These are phyloP conservation scores for Emydocephalus ijimae DNA, from an alignment of 2,113 vertebrate genomes.

Conservation along the genomic window DNA sequence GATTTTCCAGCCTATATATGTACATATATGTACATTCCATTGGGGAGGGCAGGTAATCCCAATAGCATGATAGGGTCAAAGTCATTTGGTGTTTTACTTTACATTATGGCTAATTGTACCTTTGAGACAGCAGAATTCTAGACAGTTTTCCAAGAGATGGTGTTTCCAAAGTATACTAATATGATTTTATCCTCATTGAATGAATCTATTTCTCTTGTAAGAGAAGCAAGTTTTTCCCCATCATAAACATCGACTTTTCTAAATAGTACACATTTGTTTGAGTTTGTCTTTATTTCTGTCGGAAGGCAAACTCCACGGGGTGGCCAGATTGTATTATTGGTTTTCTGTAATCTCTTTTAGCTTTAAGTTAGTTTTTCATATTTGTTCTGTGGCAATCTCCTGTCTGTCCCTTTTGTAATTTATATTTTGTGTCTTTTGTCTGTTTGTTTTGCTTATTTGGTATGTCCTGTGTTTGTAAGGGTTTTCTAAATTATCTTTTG, in stretches of 20 bases:
- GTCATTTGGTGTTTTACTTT: background rate
- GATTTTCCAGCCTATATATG: background rate
- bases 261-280: background rate
- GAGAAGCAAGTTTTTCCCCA: background rate
- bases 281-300: no score
- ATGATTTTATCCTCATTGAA: background rate
- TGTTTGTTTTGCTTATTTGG: no score
- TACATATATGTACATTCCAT: background rate
- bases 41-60: background rate
- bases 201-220: background rate
- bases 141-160: background rate
- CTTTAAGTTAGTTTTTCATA: no score
- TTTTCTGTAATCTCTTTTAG: no score
- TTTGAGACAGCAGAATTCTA: background rate
- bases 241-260: background rate
- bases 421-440: no score
- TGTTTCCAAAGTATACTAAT: background rate
- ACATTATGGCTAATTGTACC: background rate
- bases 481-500: no score
- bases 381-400: no score
- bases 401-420: no score
- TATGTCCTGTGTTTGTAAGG: no score
- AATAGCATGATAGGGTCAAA: background rate
- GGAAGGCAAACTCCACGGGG: no score
- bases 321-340: no score